Conservation (phyloP, 2,888 invertebrate species). For the Dryobotodes eremita region DNA sequence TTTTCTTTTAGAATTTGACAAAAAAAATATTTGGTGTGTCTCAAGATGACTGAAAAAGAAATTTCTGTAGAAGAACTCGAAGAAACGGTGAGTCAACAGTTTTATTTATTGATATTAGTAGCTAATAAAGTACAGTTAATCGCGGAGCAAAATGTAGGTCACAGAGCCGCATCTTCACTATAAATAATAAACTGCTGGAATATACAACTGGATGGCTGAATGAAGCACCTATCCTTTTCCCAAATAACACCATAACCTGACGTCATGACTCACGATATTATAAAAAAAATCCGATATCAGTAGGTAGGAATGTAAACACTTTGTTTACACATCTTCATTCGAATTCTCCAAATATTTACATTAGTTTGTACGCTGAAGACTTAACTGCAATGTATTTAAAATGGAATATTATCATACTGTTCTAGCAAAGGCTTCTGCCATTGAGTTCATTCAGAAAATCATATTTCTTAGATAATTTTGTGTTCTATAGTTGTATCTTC, state of each 20-base stretch:
- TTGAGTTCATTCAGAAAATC: constrained; percentile 44
- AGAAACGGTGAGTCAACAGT: constrained; percentile 82
- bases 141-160: constrained; percentile 77
- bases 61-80: constrained; percentile 86
- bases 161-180: constrained; percentile 76
- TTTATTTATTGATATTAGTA: constrained; percentile 42
- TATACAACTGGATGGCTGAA: constrained; percentile 44
- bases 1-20: constrained; percentile 72
- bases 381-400: constrained; percentile 5
- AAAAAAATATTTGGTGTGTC: constrained; percentile 70
- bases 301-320: constrained; percentile 28
- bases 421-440: background rate
- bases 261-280: constrained; percentile 3
- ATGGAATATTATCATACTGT: constrained; percentile 2
- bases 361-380: constrained; percentile 29
- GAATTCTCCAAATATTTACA: constrained; percentile 53
- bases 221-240: background rate
- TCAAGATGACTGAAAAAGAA: constrained; percentile 84
- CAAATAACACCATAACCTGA: constrained; percentile 5
- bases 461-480: background rate
- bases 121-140: constrained; percentile 55
- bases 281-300: background rate
- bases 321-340: constrained; percentile 58
- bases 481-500: background rate
- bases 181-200: constrained; percentile 69